A percentile compares a stretch with the other conserved stretches of the same genome.
Conservation (phyloP, 2,888 invertebrate genomes). For the Leucophenga montana region DNA sequence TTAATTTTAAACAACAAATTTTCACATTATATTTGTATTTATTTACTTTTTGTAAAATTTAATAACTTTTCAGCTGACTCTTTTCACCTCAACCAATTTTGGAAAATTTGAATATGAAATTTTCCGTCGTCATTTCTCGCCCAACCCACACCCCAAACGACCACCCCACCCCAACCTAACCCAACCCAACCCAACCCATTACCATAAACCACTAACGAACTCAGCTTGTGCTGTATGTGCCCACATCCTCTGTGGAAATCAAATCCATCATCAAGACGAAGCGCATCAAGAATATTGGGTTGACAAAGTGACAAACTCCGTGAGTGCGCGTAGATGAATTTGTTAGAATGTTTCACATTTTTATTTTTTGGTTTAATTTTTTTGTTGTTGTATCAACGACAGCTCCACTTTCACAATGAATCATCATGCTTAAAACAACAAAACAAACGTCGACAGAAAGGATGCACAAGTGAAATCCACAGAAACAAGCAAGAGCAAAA, state of each 20-base stretch:
- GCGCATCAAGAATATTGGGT: constrained; percentile 51
- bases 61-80: no score
- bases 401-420: constrained; percentile 61
- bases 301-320: constrained; percentile 48
- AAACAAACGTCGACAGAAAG: constrained; percentile 13
- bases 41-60: no score
- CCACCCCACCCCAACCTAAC: no score
- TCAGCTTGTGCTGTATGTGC: no score
- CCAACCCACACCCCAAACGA: no score
- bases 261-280: constrained; percentile 52
- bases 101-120: no score
- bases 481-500: constrained; percentile 21
- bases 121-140: no score
- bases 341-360: constrained; percentile 7
- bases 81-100: no score
- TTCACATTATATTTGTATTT: no score
- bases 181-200: no score
- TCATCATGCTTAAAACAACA: constrained; percentile 54
- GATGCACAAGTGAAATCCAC: not conserved
- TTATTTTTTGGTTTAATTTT: constrained; percentile 17
- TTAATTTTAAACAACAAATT: no score
- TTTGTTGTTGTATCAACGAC: constrained; percentile 7
- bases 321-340: not conserved
- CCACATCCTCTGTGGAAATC: constrained; percentile 19
- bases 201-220: no score